Percentiles rank a stretch among this genome's conserved stretches.
Conservation (phyloP, 2,888 invertebrate species). For the Crocallis elinguaria region DNA sequence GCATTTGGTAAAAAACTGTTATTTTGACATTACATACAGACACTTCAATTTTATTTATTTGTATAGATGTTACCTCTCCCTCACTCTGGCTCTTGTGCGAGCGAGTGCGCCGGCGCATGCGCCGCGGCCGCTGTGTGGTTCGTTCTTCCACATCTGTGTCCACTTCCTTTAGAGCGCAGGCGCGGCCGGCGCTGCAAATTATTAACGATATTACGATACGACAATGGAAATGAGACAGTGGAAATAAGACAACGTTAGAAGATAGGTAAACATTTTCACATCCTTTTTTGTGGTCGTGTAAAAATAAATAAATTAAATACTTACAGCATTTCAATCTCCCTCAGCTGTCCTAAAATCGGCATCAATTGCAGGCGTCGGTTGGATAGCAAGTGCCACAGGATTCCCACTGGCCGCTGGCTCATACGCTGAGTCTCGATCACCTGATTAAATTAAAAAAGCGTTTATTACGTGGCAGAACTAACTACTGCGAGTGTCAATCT, state of each 20-base stretch:
- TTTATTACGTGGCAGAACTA: too few relatives aligned
- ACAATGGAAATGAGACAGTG: too few relatives aligned
- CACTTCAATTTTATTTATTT: too few relatives aligned
- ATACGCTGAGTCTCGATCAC: slow-evolving; percentile 78
- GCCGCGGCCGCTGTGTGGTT: slow-evolving; percentile 70
- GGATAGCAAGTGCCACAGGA: slow-evolving; percentile 92
- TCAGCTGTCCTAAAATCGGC: slow-evolving; percentile 89
- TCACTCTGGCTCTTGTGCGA: slow-evolving; percentile 79
- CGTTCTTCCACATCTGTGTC: slow-evolving; percentile 89
- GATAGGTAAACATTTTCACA: too few relatives aligned
- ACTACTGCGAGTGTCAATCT: not conserved
- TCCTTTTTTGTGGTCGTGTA: too few relatives aligned
- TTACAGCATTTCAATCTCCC: slow-evolving; percentile 88
- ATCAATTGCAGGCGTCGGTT: slow-evolving; percentile 89
- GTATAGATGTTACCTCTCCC: slow-evolving; percentile 62
- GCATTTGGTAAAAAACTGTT: too few relatives aligned
- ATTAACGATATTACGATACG: too few relatives aligned
- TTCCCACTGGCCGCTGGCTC: slow-evolving; percentile 87
- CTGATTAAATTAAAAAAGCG: too few relatives aligned
- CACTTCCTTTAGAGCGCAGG: slow-evolving; percentile 86
- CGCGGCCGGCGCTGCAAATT: slow-evolving; percentile 83
- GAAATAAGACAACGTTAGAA: too few relatives aligned
- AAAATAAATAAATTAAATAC: too few relatives aligned
- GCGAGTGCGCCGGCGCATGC: slow-evolving; percentile 74
- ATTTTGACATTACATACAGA: too few relatives aligned